A percentile compares a stretch with the other conserved stretches of the same genome.
These are phyloP conservation scores for Pseudoips prasinana DNA, from an alignment of 2,888 invertebrate species.

Conservation along the genomic window DNA sequence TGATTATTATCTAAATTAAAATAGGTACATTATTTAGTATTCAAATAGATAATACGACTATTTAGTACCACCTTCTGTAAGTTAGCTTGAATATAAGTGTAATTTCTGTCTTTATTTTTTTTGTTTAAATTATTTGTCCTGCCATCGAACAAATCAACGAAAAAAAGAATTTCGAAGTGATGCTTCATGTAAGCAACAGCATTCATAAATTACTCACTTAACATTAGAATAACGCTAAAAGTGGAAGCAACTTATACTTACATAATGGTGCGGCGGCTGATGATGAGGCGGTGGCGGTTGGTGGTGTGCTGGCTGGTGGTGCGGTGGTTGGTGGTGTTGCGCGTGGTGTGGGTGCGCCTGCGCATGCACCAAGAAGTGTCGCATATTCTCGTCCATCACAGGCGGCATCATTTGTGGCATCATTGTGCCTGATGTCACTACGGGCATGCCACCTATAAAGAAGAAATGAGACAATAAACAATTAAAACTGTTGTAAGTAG, in stretches of 20 bases:
- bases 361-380: slow-evolving; percentile 90
- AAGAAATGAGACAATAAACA: neutral
- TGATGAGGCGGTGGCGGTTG: slow-evolving; percentile 88
- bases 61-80: no score
- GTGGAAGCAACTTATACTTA: slow-evolving; percentile 74
- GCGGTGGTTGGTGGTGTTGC: slow-evolving; percentile 75
- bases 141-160: no score
- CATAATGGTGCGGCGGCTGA: slow-evolving; percentile 85
- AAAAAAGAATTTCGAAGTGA: no score
- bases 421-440: slow-evolving; percentile 90
- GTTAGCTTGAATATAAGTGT: no score
- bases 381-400: slow-evolving; percentile 94
- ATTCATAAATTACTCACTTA: no score
- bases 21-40: no score
- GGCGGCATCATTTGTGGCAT: slow-evolving; percentile 93
- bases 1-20: no score
- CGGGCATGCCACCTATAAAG: slow-evolving; percentile 86
- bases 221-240: no score
- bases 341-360: slow-evolving; percentile 78
- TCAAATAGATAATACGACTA: no score
- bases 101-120: no score
- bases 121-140: no score
- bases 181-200: no score
- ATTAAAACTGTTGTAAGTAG: neutral
- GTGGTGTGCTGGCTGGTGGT: slow-evolving; percentile 77